Conservation (phyloP, 2,888 invertebrate genomes). For the Lithosia quadra region DNA sequence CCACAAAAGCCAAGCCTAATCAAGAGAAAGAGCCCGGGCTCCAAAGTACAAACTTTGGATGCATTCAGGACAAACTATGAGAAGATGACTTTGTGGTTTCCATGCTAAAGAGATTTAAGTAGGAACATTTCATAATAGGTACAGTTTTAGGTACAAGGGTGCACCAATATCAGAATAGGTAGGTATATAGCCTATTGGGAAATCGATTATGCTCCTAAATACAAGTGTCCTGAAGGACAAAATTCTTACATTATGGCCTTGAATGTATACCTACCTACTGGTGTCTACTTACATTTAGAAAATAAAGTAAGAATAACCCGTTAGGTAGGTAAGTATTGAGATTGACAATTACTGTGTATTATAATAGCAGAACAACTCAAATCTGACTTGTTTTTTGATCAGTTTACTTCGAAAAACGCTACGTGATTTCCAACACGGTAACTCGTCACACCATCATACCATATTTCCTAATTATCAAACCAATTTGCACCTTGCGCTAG, state of each 20-base stretch:
- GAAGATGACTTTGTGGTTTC: no score
- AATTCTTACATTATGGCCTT: neutral
- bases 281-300: no score
- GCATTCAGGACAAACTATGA: no score
- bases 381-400: slow-evolving; percentile 35
- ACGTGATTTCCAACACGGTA: slow-evolving; percentile 59
- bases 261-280: neutral
- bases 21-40: no score
- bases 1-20: no score
- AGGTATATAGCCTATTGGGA: no score
- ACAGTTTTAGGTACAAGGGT: no score
- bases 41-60: no score
- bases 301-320: neutral
- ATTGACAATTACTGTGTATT: neutral
- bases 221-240: neutral
- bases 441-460: slow-evolving; percentile 25
- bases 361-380: slow-evolving; percentile 3
- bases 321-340: neutral
- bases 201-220: neutral
- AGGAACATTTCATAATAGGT: no score
- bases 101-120: no score
- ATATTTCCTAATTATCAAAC: slow-evolving; percentile 14
- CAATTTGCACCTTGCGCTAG: slow-evolving; percentile 7
- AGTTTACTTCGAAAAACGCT: slow-evolving; percentile 18
- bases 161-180: no score